Evolutionary conservation across 2,888 invertebrate species (phyloP).

Genomic region (Taphrorychus bicolor): DNA sequence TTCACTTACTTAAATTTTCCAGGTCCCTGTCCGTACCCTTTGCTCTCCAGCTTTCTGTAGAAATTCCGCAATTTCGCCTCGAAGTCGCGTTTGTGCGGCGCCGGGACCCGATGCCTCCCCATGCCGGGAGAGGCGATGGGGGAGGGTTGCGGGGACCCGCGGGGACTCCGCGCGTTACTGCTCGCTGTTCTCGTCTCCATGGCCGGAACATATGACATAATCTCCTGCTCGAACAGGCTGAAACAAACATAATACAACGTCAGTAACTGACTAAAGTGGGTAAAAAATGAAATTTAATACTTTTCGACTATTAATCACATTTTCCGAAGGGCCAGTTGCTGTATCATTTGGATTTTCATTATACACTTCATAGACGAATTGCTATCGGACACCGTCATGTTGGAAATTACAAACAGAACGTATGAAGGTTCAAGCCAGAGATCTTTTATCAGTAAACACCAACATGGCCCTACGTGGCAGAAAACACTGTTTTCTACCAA

Average conservation of each 20-base stretch:
- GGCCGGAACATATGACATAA: constrained; percentile 94
- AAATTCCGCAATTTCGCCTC: constrained; percentile 94
- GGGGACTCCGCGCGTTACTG: constrained; percentile 60
- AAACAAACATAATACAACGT: background rate
- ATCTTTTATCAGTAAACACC: too few species aligned
- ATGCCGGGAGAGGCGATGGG: constrained; percentile 84
- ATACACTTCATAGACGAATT: too few species aligned
- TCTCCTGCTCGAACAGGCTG: constrained; percentile 84
- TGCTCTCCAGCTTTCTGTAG: constrained; percentile 93
- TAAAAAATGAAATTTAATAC: background rate
- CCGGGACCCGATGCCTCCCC: constrained; percentile 80
- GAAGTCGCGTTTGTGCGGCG: constrained; percentile 91
- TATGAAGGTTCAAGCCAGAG: too few species aligned
- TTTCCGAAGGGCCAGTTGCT: too few species aligned
- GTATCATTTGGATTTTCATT: too few species aligned
- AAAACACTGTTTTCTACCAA: too few species aligned
- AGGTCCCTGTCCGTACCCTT: constrained; percentile 97
- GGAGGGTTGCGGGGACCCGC: constrained; percentile 71
- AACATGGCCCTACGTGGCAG: too few species aligned
- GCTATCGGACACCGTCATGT: too few species aligned
- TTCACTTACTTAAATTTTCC: constrained; percentile 89
- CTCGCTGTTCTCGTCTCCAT: constrained; percentile 57
- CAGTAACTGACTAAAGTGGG: too few species aligned
- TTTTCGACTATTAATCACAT: too few species aligned
- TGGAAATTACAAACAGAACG: too few species aligned